Conservation (phyloP, 2,113 vertebrate species). For the Tragulus kanchil region DNA sequence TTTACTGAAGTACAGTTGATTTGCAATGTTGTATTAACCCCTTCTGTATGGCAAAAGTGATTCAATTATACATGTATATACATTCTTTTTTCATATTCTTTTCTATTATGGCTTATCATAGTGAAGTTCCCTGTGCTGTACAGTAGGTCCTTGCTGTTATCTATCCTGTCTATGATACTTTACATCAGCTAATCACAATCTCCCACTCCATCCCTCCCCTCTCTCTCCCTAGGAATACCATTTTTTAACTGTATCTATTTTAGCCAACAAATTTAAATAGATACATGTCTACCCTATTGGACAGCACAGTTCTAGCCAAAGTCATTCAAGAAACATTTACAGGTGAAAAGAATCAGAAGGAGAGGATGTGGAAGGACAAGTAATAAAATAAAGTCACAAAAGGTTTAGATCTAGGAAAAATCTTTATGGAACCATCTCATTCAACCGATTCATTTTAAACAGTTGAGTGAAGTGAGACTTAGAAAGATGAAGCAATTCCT, state of each 20-base stretch:
- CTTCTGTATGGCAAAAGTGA: background rate
- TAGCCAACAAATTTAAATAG: background rate
- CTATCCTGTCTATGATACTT: background rate
- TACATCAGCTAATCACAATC: background rate
- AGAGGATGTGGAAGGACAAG: background rate
- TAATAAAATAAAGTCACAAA: conserved; percentile 9
- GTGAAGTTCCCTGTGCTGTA: background rate
- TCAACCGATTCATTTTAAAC: conserved; percentile 55
- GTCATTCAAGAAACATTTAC: conserved; percentile 8
- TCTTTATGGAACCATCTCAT: background rate
- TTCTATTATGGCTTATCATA: background rate
- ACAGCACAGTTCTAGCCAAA: background rate
- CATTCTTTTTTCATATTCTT: background rate
- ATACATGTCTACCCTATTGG: background rate
- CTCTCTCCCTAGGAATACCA: background rate
- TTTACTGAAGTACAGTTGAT: background rate
- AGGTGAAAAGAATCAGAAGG: background rate
- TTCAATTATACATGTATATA: background rate
- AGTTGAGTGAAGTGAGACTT: conserved; percentile 31
- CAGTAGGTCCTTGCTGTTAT: background rate
- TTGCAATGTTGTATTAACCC: background rate
- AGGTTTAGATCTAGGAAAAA: conserved; percentile 40
- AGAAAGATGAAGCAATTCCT: background rate
- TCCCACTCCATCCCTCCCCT: background rate
- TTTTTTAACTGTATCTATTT: background rate